Evolutionary conservation across 1,140 invertebrate genomes (phyloP).

Genomic region (Anthonomus grandis): DNA sequence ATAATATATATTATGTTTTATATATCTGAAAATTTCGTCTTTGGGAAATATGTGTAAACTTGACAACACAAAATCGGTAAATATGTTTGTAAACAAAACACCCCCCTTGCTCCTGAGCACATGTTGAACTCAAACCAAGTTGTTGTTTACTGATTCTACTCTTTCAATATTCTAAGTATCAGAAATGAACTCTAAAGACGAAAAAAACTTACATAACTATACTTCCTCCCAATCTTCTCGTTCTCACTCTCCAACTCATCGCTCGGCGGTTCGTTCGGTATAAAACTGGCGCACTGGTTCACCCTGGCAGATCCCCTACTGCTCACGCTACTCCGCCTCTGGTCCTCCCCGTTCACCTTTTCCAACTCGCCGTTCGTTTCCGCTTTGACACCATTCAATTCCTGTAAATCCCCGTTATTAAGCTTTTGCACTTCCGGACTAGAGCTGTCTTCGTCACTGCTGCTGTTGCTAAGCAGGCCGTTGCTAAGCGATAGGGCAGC

Average conservation of each 20-base stretch:
- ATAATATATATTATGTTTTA: too few species aligned
- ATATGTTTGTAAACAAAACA: too few species aligned
- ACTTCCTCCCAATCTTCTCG: constrained; percentile 24
- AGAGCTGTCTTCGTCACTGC: neutral
- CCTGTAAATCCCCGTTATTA: constrained; percentile 3
- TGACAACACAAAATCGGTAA: too few species aligned
- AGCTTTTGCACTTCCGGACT: neutral
- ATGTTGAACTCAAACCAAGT: too few species aligned
- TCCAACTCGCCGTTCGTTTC: constrained; percentile 30
- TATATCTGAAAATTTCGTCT: too few species aligned
- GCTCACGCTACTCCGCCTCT: constrained; percentile 18
- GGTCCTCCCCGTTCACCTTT: constrained; percentile 25
- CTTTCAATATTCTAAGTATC: too few species aligned
- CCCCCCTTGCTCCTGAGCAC: too few species aligned
- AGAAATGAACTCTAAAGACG: too few species aligned
- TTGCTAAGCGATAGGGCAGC: constrained; percentile 6
- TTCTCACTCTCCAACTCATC: constrained; percentile 29
- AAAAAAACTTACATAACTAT: constrained; percentile 22
- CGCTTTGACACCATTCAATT: too few species aligned
- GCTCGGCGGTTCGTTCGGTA: constrained; percentile 49
- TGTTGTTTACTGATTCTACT: too few species aligned
- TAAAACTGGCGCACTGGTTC: constrained; percentile 57
- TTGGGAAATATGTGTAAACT: too few species aligned
- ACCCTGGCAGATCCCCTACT: too few species aligned
- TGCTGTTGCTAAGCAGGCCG: constrained; percentile 1